These are phyloP conservation scores for Charaxes varanes DNA, from an alignment of 1,140 invertebrate genomes.

Conservation along the genomic window DNA sequence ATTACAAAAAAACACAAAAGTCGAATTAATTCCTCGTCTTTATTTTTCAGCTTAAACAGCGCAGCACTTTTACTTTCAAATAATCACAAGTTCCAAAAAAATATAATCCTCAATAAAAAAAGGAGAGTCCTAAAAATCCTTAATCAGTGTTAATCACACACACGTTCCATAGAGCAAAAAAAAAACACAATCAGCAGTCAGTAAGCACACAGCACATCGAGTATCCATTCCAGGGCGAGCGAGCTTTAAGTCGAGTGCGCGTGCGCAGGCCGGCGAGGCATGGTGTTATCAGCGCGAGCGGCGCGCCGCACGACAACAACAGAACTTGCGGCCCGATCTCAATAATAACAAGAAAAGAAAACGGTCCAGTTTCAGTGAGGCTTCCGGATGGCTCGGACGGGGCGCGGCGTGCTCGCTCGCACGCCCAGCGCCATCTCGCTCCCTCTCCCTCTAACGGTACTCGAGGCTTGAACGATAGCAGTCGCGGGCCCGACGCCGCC, in stretches of 20 bases:
- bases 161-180: slow-evolving; percentile 32
- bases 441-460: slow-evolving; percentile 65
- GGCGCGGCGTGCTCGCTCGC: slow-evolving; percentile 51
- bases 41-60: slow-evolving; percentile 9
- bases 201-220: slow-evolving; percentile 26
- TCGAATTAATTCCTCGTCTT: slow-evolving; percentile 7
- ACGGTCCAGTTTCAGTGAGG: slow-evolving; percentile 73
- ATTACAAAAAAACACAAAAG: slow-evolving; percentile 12
- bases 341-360: slow-evolving; percentile 75
- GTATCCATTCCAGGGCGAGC: slow-evolving; percentile 56
- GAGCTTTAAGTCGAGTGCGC: slow-evolving; percentile 63
- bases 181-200: slow-evolving; percentile 29
- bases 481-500: slow-evolving; percentile 56
- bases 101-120: slow-evolving; percentile 12
- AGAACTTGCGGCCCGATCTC: slow-evolving; percentile 68
- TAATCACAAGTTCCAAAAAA: slow-evolving; percentile 1
- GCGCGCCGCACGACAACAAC: slow-evolving; percentile 69
- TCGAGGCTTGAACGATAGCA: slow-evolving; percentile 61
- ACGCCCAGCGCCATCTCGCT: slow-evolving; percentile 34
- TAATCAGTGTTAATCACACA: slow-evolving; percentile 17
- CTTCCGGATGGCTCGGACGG: slow-evolving; percentile 65
- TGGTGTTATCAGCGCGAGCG: slow-evolving; percentile 68
- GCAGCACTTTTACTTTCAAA: slow-evolving; percentile 13
- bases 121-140: slow-evolving; percentile 12
- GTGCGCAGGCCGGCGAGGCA: slow-evolving; percentile 59